Base-by-base conservation (phyloP, 2,797 vertebrate species). In the Nannoperca australis region DNA sequence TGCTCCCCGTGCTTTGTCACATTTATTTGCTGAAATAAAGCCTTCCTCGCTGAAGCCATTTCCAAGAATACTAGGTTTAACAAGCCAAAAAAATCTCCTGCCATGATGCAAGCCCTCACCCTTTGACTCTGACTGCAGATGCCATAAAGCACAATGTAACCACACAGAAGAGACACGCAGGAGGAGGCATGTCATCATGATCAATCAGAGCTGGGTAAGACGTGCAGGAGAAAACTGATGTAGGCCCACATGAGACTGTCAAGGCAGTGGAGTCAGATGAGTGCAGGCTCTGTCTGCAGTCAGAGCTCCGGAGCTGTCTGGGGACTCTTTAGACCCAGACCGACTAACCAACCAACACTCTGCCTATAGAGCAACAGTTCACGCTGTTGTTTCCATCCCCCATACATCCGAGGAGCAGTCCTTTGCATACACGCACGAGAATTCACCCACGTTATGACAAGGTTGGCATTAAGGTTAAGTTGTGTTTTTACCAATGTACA, bases 141-240 rank as follows among this genome's bases (percentile, higher is more conserved):
- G 82, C 80, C 82, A 87, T 85, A 70, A 87, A 88, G 74, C 78
- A 89, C 79, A 76, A 79, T 73, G 80, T 76, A 84, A 74, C 78
- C 75, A 50, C 72, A 72, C 70, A 72, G 76, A 83, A 27, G 82
- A 84, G 73, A 83, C 53, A 30, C 36, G 15, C 69, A 64, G 70
- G 64, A 83, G 83, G 79, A 86, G 80, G 73, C 88, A 42, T 61
- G 88, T 83, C 81, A 69, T 85, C 85, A 85, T 58, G 71, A 86
- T 92, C 89, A 89, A 83, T 89, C 77, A 50, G 73, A 62, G 75
- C n/a, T 7, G 50, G 77, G 61, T 58, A 64, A 85, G 79, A 85
- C 45, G 34, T 76, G 68, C 61, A 42, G 51, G 59, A 54, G 56
- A 49, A 82, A 86, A 82, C 61, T 76, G 73, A 90, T 76, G 85